Evolutionary conservation across 1,140 invertebrate genomes (phyloP).

Genomic region (Mamestra configurata): DNA sequence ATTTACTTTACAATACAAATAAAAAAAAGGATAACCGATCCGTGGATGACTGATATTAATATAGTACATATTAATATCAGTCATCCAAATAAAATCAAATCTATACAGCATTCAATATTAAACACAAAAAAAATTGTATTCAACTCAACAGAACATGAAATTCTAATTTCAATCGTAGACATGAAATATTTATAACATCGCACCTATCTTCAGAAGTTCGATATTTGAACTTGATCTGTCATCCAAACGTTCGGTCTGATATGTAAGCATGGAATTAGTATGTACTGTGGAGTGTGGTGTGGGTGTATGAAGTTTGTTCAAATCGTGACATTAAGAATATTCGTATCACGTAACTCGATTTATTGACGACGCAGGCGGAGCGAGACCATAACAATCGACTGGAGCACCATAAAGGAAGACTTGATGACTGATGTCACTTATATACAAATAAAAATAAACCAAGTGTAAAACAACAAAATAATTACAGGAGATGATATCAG

Average conservation of each 20-base stretch:
- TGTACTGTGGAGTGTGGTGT: no score
- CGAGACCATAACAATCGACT: slow-evolving; percentile 32
- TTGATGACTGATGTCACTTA: slow-evolving; percentile 3
- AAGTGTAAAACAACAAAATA: slow-evolving; percentile 9
- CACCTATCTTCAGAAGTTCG: neutral
- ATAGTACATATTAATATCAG: no score
- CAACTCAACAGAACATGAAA: neutral
- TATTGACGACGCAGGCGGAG: slow-evolving; percentile 16
- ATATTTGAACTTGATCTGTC: slow-evolving; percentile 27
- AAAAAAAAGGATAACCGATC: no score
- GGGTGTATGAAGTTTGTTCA: neutral
- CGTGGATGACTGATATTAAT: no score
- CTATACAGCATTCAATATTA: no score
- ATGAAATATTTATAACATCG: neutral
- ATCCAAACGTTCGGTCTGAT: neutral
- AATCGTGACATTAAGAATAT: slow-evolving; percentile 19
- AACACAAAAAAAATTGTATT: neutral
- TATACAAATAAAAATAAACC: slow-evolving; percentile 5
- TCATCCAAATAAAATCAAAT: neutral
- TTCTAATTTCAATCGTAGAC: neutral
- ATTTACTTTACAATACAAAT: neutral
- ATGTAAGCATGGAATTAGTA: neutral
- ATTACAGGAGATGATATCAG: slow-evolving; percentile 2
- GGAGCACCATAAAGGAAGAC: neutral
- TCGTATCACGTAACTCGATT: slow-evolving; percentile 38